phyloP scores from a whole-genome alignment of 2,797 vertebrate genomes.

The Gambusia yucatana region DNA sequence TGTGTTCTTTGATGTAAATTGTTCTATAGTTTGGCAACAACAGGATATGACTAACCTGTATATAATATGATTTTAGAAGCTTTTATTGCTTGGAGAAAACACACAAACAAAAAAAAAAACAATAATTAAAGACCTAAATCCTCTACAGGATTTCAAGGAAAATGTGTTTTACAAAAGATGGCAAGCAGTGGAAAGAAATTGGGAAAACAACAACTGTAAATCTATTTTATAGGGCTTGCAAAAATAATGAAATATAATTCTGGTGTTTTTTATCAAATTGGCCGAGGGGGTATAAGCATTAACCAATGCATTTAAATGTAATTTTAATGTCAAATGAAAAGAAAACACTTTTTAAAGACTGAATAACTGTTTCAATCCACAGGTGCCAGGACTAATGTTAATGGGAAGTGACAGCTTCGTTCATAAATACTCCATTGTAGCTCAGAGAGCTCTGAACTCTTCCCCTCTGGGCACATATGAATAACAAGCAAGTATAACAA shows the following conservation, averaged over 20 bases:
- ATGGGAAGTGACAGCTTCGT: constrained; percentile 61
- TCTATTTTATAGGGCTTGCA: constrained; percentile 1
- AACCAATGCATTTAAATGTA: not conserved
- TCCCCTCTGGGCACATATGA: constrained; percentile 53
- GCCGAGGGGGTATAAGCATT: not conserved
- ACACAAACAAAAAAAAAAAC: constrained; percentile 1
- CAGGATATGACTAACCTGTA: constrained; percentile 28
- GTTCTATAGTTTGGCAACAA: constrained; percentile 23
- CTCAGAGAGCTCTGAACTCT: constrained; percentile 31
- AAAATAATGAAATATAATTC: constrained; percentile 20
- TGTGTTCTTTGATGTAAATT: constrained; percentile 43
- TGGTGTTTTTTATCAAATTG: constrained; percentile 16
- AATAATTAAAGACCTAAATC: not conserved
- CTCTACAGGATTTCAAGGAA: constrained; percentile 34
- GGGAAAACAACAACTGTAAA: constrained; percentile 22
- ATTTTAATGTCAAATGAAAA: not conserved
- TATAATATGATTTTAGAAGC: constrained; percentile 24
- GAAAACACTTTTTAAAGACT: constrained; percentile 25
- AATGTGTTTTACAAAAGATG: constrained; percentile 19
- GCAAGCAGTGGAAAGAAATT: not conserved
- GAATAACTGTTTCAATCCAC: constrained; percentile 30
- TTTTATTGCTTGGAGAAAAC: constrained; percentile 30
- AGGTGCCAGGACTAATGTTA: constrained; percentile 65
- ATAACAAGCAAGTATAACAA: constrained; percentile 67
- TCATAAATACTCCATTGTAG: constrained; percentile 53